Conservation (phyloP, 2,113 vertebrate species). For the Gallinago paraguaiae region DNA sequence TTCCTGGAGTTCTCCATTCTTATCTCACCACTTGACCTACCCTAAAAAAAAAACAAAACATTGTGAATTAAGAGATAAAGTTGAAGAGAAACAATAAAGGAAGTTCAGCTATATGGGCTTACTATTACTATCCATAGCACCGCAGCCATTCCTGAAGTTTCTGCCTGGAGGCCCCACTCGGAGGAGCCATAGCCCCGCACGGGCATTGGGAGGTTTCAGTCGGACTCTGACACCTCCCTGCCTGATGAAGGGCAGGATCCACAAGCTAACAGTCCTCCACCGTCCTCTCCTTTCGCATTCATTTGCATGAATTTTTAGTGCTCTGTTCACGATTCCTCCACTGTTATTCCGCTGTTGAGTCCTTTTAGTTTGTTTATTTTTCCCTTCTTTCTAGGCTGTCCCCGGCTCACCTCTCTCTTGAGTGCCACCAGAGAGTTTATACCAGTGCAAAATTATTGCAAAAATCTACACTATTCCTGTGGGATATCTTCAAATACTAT, state of each 20-base stretch:
- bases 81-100: background rate
- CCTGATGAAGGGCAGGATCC: background rate
- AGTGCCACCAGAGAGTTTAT: background rate
- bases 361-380: slow-evolving; percentile 26
- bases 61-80: background rate
- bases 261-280: background rate
- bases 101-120: background rate
- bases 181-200: background rate
- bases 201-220: background rate
- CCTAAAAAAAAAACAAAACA: background rate
- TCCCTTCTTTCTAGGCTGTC: background rate
- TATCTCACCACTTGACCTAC: background rate
- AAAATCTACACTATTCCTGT: slow-evolving; percentile 4
- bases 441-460: background rate
- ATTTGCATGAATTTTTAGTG: background rate
- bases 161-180: background rate
- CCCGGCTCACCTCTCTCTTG: background rate
- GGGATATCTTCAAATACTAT: slow-evolving; percentile 29
- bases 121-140: background rate
- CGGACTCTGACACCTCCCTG: background rate
- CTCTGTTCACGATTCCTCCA: background rate
- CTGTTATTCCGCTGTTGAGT: background rate
- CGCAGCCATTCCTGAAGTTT: background rate
- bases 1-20: background rate
- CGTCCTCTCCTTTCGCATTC: background rate